A percentile compares a stretch with the other conserved stretches of the same genome.
Conservation (phyloP, 2,797 vertebrate genomes). For the Paramormyrops hopkinsi region DNA sequence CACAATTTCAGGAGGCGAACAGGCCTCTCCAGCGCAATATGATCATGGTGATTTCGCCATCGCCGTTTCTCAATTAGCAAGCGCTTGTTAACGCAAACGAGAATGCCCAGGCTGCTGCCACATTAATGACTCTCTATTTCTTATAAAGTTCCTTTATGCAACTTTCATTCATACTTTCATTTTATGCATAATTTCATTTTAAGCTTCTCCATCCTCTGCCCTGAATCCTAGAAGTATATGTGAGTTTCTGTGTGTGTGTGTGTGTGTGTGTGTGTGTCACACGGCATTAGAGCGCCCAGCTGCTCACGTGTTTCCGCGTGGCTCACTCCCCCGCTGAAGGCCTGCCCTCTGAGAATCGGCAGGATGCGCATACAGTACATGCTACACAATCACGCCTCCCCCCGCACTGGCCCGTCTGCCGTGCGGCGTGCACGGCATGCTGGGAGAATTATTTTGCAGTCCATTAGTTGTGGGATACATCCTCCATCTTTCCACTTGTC, state of each 20-base stretch:
- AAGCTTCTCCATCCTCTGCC: not conserved
- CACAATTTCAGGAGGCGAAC: not conserved
- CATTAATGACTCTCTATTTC: not conserved
- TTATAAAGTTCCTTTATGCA: not conserved
- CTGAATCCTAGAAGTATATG: not conserved
- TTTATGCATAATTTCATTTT: too few species aligned
- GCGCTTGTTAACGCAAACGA: not conserved
- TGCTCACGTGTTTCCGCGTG: not conserved
- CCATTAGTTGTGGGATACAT: slow-evolving; percentile 26
- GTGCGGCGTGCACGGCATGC: slow-evolving; percentile 12
- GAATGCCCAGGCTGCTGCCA: not conserved
- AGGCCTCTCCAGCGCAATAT: not conserved
- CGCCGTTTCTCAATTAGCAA: not conserved
- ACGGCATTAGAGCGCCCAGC: not conserved
- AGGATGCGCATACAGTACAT: not conserved
- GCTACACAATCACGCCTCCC: not conserved
- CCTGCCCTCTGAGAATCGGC: not conserved
- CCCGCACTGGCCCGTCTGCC: not conserved
- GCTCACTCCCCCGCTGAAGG: not conserved
- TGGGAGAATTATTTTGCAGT: slow-evolving; percentile 31
- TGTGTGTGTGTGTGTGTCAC: not conserved
- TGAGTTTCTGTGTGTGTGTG: not conserved
- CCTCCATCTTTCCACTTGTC: slow-evolving; percentile 19
- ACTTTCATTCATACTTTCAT: too few species aligned
- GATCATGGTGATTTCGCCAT: not conserved